Evolutionary conservation across 2,888 invertebrate species (phyloP), one percentile per base, ranked within the genome.

Genomic region (Ligdia adustata): DNA sequence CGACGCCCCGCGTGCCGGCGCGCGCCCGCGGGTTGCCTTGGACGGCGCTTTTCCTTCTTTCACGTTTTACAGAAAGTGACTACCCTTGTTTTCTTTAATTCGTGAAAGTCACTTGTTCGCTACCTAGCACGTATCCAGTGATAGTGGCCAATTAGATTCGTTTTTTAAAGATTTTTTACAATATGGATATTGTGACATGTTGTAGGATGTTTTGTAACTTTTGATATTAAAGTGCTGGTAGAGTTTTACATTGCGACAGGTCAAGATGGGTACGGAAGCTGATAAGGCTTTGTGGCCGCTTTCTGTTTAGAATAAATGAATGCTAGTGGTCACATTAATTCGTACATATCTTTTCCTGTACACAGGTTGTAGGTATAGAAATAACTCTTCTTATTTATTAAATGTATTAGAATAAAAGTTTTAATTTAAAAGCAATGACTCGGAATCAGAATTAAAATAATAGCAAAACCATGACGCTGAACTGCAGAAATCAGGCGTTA

Each of bases 211-310:
- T 87, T 89, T 88, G 77, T 90, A 89, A 83, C 82, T 88, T 89
- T 89, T 89, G 84, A 89, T 89, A 90, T 79, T 75, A 81, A 87
- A 85, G 87, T 87, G 83, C 87, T 86, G 85, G 85, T 85, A 84
- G 85, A 79, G 69, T 75, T 72, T 71, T 67, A 72, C 60, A 66
- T 69, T 64, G 71, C 68, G 68, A 57, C 82, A 89, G 89, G 82
- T 76, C 69, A 67, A 89, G 85, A 69, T 80, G 62, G 77, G 83
- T 89, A 90, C 89, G 87, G 72, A 90, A 84, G 90, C 75, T 65
- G 18, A 48, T 42, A 33, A 64, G 60, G 63, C 87, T 87, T 88
- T 89, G 88, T 70, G 75, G 74, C 72, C 69, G 78, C 65, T 59
- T 63, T 53, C 64, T 60, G 64, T 63, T 52, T 72, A 65, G 60